Conservation (phyloP, 2,797 vertebrate species). For the Meda fulgida region DNA sequence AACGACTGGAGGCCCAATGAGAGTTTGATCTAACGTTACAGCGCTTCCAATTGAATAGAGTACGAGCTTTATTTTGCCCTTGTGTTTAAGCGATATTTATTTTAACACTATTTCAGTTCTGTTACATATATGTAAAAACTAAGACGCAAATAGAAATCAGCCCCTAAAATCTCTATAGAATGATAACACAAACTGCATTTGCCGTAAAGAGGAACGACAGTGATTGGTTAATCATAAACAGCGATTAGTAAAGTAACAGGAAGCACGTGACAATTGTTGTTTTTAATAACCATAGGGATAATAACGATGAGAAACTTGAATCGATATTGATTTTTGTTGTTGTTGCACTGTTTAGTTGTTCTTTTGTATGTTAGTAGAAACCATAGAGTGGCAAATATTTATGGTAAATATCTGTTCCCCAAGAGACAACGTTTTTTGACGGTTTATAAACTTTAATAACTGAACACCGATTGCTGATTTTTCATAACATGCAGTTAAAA, state of each 20-base stretch:
- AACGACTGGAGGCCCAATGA: not conserved
- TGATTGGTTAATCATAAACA: not conserved
- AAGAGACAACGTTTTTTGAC: not conserved
- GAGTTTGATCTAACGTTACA: slow-evolving; percentile 31
- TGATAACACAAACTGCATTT: not conserved
- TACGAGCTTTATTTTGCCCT: slow-evolving; percentile 1
- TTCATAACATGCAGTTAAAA: not conserved
- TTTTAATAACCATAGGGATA: too few relatives aligned
- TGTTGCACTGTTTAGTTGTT: not conserved
- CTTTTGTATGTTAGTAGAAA: not conserved
- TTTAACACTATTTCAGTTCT: not conserved
- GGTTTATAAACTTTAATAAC: not conserved
- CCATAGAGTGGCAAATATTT: not conserved
- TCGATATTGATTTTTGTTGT: not conserved
- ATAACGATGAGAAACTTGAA: not conserved
- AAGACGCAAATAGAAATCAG: not conserved
- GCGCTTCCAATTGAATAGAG: not conserved
- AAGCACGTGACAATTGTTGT: not conserved
- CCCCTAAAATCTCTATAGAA: not conserved
- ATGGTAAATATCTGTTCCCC: not conserved
- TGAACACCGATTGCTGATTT: not conserved
- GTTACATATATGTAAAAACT: not conserved
- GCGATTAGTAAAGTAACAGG: not conserved
- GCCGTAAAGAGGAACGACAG: rapidly evolving
- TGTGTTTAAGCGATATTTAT: not conserved